Base-by-base conservation (phyloP, 1,140 invertebrate species). In the Homarus americanus region DNA sequence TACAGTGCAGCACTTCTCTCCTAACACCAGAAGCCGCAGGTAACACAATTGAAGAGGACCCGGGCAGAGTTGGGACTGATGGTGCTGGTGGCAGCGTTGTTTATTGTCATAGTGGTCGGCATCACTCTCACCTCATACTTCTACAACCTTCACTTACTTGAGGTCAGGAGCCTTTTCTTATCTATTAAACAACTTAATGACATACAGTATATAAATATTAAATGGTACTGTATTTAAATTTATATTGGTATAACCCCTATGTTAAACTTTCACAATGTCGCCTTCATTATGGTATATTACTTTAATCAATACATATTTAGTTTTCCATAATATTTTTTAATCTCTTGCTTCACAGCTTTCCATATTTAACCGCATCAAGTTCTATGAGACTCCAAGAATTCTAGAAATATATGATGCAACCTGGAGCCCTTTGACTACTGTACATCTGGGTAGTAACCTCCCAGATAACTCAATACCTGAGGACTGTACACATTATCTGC, bases 401-500 rank as follows among this genome's bases (percentile, higher is more conserved):
- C 72, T 91, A 34, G 49, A 58, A 41, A 82, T 91, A n/a, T 87
- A 87, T 38, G 53, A 87, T 49, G 44, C 84, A 20, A 36, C 36
- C 0, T 73, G 91, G 84, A 40, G 83, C n/a, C 49, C 69, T 24
- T 66, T 87, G 1, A 44, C 82, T 28, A 86, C 80, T 20, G 53
- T 73, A 24, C 83, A 83, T 58, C 44, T 91, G 40, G 91, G 91
- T 15, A 87, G 34, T 1, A 75, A 32, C 10, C 69, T 91, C 32
- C 85, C 91, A 1, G 3, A 24, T 0, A 17, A 82, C 79, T 87
- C 91, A 9, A 91, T 87, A 40, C 91, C 91, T 44, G 91, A 91
- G 69, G 91, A 91, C 79, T 91, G 91, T 49, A 91, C 91, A 0
- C 75, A 91, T 58, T 91, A 91, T 44, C 84, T 91, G 4, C 78